Evolutionary conservation across 23 tunicate genomes (phyloP).

Genomic region (Phallusia fumigata): DNA sequence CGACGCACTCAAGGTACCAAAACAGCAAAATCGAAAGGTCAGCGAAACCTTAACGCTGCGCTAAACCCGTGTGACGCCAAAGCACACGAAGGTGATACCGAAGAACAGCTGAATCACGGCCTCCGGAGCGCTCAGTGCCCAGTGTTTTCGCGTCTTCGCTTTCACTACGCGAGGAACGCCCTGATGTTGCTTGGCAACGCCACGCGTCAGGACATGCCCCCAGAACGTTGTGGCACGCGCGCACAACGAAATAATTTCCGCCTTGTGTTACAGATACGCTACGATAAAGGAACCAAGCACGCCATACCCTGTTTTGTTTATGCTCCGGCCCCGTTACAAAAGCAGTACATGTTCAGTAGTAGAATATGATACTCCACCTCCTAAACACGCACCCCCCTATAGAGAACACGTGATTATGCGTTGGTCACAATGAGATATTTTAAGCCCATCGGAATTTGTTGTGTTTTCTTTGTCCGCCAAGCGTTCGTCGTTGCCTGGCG

Average conservation of each 20-base stretch:
- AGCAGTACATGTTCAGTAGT: background rate
- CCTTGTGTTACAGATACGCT: background rate
- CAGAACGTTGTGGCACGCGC: constrained; percentile 10
- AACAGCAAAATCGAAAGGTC: background rate
- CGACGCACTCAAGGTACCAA: background rate
- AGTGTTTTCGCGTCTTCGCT: constrained; percentile 3
- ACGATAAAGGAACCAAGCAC: background rate
- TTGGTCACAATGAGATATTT: background rate
- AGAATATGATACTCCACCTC: background rate
- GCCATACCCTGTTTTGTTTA: background rate
- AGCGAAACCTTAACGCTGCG: background rate
- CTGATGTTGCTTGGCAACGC: background rate
- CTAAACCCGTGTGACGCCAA: too few relatives aligned
- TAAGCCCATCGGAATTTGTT: background rate
- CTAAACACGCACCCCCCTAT: background rate
- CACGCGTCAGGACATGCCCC: constrained; percentile 8
- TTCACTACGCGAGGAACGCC: constrained; percentile 4
- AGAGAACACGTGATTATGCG: too few relatives aligned
- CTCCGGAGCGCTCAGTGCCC: background rate
- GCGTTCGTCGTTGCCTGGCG: background rate
- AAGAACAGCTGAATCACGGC: constrained; percentile 3
- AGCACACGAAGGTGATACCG: background rate
- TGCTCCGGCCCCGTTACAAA: background rate
- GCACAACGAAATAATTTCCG: background rate
- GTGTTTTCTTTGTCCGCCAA: background rate